Percentiles rank a stretch among this genome's conserved stretches.
Conservation (phyloP, 2,113 vertebrate species). For the Vombatus ursinus region DNA sequence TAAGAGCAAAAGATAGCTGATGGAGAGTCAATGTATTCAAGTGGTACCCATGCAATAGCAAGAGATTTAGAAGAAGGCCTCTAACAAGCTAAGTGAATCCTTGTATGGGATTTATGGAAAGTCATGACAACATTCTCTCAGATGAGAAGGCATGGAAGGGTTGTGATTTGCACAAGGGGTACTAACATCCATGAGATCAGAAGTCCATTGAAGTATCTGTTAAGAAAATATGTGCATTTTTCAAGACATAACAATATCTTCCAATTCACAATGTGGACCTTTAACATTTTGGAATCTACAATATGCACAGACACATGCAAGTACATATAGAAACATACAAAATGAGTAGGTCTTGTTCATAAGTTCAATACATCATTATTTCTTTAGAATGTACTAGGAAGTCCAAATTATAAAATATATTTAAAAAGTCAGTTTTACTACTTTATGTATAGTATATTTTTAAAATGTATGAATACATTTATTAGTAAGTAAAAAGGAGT, state of each 20-base stretch:
- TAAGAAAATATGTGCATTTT: not conserved
- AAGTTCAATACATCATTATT: conserved; percentile 26
- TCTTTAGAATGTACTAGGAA: not conserved
- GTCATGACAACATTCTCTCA: not conserved
- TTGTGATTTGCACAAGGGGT: not conserved
- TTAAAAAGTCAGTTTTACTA: not conserved
- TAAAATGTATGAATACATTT: not conserved
- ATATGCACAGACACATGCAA: not conserved
- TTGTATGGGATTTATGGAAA: not conserved
- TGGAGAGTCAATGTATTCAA: not conserved
- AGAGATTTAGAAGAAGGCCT: not conserved
- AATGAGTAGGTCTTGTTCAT: not conserved
- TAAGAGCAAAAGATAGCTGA: not conserved
- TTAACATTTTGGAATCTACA: not conserved
- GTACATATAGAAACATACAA: not conserved
- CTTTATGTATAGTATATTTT: not conserved
- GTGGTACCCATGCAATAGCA: not conserved
- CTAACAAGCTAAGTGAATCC: not conserved
- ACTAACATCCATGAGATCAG: not conserved
- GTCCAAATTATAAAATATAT: not conserved
- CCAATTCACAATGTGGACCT: conserved; percentile 20
- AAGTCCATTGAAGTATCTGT: not conserved
- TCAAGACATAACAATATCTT: not conserved
- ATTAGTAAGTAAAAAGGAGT: conserved; percentile 7
- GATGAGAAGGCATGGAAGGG: not conserved